Conservation (phyloP, 2,797 vertebrate genomes). For the Spondyliosoma cantharus region DNA sequence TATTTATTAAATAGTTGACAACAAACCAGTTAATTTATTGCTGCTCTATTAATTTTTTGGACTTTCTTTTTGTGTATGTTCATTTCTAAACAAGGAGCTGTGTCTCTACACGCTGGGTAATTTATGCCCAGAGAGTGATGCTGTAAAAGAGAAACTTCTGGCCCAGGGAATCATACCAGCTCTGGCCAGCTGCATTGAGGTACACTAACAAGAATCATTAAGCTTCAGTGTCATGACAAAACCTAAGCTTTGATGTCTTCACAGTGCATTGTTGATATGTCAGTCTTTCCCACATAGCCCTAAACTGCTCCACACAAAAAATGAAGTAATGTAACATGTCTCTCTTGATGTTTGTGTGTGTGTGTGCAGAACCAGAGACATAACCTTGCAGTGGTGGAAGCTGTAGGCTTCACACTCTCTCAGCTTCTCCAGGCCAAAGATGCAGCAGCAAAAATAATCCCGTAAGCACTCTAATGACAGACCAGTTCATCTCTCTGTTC, state of each 20-base stretch:
- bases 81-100: conserved; percentile 87
- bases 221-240: neutral
- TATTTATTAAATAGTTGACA: neutral
- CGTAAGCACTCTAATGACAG: conserved; percentile 81
- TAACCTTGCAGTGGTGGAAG: conserved; percentile 91
- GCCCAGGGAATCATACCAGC: conserved; percentile 93
- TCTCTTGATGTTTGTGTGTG: conserved; percentile 8
- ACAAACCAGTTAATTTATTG: no score
- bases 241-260: neutral
- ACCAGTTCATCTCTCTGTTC: neutral
- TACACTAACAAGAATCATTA: conserved; percentile 59
- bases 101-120: conserved; percentile 97
- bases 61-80: neutral
- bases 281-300: neutral
- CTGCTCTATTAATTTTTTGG: neutral
- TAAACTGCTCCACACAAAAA: neutral
- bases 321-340: neutral
- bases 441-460: conserved; percentile 86
- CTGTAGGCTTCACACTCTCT: conserved; percentile 91
- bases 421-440: conserved; percentile 93
- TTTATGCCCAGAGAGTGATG: conserved; percentile 88
- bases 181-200: conserved; percentile 90
- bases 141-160: conserved; percentile 89
- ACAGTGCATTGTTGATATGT: neutral
- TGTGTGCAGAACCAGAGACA: conserved; percentile 85